Conservation (phyloP, 1,140 invertebrate species). For the Zeugodacus cucurbitae region DNA sequence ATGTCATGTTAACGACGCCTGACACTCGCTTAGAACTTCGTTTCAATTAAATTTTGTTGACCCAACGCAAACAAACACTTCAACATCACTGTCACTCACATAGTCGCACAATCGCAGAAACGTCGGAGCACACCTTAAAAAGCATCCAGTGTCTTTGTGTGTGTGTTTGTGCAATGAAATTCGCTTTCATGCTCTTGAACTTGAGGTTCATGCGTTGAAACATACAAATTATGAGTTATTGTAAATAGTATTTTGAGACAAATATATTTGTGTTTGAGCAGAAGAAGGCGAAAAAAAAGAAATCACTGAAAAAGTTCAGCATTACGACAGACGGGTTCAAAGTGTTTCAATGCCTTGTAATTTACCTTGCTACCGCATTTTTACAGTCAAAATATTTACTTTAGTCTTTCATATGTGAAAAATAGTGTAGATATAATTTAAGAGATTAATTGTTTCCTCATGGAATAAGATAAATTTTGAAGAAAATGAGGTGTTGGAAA, state of each 20-base stretch:
- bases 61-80: not conserved
- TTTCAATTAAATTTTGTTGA: constrained; percentile 7
- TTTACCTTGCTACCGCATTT: not conserved
- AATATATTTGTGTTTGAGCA: not conserved
- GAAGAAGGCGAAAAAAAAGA: not conserved
- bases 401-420: too few relatives aligned
- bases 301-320: not conserved
- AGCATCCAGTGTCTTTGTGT: not conserved
- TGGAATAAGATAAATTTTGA: too few relatives aligned
- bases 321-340: not conserved
- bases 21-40: constrained; percentile 9
- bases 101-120: too few relatives aligned
- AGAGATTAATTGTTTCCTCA: too few relatives aligned
- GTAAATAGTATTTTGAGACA: not conserved
- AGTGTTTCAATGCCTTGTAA: not conserved
- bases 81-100: not conserved
- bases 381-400: too few relatives aligned
- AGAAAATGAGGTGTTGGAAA: too few relatives aligned
- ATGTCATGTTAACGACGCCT: constrained; percentile 34
- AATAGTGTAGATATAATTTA: too few relatives aligned
- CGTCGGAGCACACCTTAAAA: not conserved
- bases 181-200: constrained; percentile 26
- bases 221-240: not conserved
- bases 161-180: not conserved
- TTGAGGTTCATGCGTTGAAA: not conserved